Evolutionary conservation across 2,888 invertebrate genomes (phyloP), one percentile per base, ranked within the genome.

Genomic region (Crematogaster levior): DNA sequence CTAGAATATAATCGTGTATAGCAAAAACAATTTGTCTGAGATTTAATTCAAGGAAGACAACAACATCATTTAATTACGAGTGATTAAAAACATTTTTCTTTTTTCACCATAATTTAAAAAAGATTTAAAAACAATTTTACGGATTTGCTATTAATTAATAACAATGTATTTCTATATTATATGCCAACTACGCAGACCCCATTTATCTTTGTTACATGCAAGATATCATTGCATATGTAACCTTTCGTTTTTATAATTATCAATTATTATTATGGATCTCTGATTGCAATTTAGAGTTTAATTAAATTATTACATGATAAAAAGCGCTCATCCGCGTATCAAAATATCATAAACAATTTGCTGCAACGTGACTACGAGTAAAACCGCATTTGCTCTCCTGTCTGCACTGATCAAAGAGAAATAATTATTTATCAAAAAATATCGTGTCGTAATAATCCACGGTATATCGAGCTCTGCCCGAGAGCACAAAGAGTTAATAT

Each of bases 361-460:
- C 37, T 3, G 6, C n/a, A 40, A 40, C 40, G 1, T 9, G 24
- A 40, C 12, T 40, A 12, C 53, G 53, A 27, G 18, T 12, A 15
- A 51, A 70, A 18, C 46, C 12, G 18, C 7, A 24, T 56, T 27
- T 72, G 1, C 24, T 24, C 27, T 37, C 46, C 43, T 4, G n/a
- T 18, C 56, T 12, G 6, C 12, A 6, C 10, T 66, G 66, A n/a
- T 40, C 56, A 72, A 53, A 53, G 34, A n/a, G 56, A 27, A 65
- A 34, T 72, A 72, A 40, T 72, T 56, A 72, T 56, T 37, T 53
- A 37, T 40, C 7, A 6, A 56, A 40, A 72, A 73, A 73, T 60
- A 27, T 3, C n/a, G 10, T 73, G 46, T 21, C 30, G 27, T n/a
- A n/a, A 72, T 58, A 72, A 58, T 24, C 18, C 15, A 7, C 61